Evolutionary conservation across 1,140 invertebrate genomes (phyloP).

Genomic region (Gryon sp.): DNA sequence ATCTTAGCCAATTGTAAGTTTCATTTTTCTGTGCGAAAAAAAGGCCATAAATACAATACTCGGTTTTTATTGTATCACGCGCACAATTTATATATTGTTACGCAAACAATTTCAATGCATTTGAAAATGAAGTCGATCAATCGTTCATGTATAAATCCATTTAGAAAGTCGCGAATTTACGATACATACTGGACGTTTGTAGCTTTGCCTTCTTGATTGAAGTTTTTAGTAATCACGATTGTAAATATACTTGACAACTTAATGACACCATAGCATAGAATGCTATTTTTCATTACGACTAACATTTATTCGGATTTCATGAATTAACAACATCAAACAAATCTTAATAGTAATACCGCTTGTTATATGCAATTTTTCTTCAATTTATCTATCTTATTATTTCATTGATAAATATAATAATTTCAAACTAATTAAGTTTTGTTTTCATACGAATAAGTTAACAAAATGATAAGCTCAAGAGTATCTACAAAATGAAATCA

Average conservation of each 20-base stretch:
- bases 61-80: background rate
- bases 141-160: conserved; percentile 21
- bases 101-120: conserved; percentile 34
- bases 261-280: background rate
- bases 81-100: conserved; percentile 11
- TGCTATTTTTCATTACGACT: too few relatives aligned
- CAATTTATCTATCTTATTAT: too few relatives aligned
- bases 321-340: too few relatives aligned
- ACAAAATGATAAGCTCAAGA: too few relatives aligned
- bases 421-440: too few relatives aligned
- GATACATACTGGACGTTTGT: conserved; percentile 1
- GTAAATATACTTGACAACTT: background rate
- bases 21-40: too few relatives aligned
- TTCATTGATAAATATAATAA: conserved; percentile 5
- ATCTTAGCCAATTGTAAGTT: too few relatives aligned
- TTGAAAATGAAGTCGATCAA: conserved; percentile 39
- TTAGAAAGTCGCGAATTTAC: conserved; percentile 34
- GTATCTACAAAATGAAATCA: background rate
- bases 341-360: too few relatives aligned
- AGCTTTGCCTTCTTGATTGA: background rate
- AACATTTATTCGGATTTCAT: too few relatives aligned
- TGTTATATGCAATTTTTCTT: too few relatives aligned
- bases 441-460: too few relatives aligned
- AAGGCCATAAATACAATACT: background rate
- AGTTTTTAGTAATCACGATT: background rate